Percentiles rank a stretch among this genome's conserved stretches.
Conservation (phyloP, 1,140 invertebrate species). For the Aphidius ervi region DNA sequence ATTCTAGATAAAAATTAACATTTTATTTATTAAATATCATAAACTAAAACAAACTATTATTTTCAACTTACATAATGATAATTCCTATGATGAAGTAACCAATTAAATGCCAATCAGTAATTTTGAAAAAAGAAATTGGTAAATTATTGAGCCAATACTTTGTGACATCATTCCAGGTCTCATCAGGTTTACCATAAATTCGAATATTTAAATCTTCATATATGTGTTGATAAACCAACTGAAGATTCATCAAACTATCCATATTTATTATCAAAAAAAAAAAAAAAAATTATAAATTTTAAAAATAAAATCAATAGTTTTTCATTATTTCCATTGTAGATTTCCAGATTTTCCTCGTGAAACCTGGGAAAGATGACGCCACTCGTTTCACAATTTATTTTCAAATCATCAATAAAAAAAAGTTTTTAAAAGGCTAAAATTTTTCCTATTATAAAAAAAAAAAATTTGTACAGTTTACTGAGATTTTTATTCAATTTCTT, state of each 20-base stretch:
- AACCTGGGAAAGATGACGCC: no score
- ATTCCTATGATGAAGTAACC: background rate
- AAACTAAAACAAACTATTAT: background rate
- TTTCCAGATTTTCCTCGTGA: no score
- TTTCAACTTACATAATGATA: constrained; percentile 7
- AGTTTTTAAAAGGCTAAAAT: no score
- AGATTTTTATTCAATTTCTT: no score
- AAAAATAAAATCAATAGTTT: no score
- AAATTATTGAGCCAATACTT: background rate
- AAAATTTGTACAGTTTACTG: no score
- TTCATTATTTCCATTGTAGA: no score
- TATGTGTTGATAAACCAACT: constrained; percentile 13
- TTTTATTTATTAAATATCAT: background rate
- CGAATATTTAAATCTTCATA: constrained; percentile 15
- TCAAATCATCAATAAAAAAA: no score
- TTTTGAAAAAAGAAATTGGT: background rate
- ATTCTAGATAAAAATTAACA: background rate
- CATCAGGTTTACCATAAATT: constrained; percentile 14
- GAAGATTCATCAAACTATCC: constrained; percentile 24
- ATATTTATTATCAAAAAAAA: background rate
- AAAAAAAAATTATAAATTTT: no score
- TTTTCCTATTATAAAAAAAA: no score
- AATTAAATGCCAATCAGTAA: constrained; percentile 4
- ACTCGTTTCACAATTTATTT: no score
- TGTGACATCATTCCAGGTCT: constrained; percentile 7